Evolutionary conservation across 2,797 vertebrate genomes (phyloP), one percentile per base, ranked within the genome.

Genomic region (Cyprinella venusta): DNA sequence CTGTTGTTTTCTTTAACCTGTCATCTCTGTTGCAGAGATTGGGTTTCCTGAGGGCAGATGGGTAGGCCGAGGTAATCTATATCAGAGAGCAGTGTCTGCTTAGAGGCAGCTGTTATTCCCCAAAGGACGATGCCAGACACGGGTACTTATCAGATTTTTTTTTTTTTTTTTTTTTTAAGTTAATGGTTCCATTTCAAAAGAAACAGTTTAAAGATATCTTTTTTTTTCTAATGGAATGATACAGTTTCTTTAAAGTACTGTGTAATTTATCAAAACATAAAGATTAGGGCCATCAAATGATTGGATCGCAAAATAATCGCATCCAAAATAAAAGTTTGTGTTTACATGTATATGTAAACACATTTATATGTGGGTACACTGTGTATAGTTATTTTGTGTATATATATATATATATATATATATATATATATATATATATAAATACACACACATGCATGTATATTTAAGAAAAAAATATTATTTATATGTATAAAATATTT

Each of bases 61-160:
- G 74, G 70, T 63, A 84, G 75, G 76, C 84, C 24, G 45, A 72
- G 81, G 76, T 82, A 86, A 86, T 86, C 85, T 63, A 79, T 86
- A 82, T 83, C 33, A 83, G 24, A 36, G 36, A 19, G 36, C 15
- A 67, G 40, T 33, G 40, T 86, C 82, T 81, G 70, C 68, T 65
- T 79, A 56, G 77, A 26, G n/a, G 30, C 38, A 38, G 48, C 72
- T 68, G 52, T 64, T 70, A 79, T 71, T 81, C 74, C 75, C 71
- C 38, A 50, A 76, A 82, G 61, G 42, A 81, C 50, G 36, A 26
- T 59, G 26, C 77, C 54, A 30, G 18, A 59, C 64, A 71, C 2
- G 1, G 42, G 9, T 40, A 78, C 40, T 65, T 33, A 21, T 40
- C 21, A 15, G n/a, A 70, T 36, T 3, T 52, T 1, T n/a, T 15